Evolutionary conservation across 1,140 invertebrate species (phyloP).

Genomic region (Eumaeus atala): DNA sequence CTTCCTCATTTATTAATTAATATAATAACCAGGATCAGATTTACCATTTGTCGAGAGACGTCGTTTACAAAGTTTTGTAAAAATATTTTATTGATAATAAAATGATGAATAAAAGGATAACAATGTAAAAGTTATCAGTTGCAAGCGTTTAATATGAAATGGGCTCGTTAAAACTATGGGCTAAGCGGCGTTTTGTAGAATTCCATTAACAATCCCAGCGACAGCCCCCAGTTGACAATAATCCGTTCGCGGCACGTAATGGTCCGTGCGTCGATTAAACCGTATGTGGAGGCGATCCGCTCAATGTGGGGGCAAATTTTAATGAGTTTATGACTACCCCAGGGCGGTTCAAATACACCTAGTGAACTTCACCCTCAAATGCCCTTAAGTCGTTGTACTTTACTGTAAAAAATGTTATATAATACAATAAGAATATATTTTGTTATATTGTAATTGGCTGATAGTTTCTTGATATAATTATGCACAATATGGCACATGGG

Average conservation of each 20-base stretch:
- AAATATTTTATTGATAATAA: too few relatives aligned
- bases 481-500: too few relatives aligned
- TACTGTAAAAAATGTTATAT: not conserved
- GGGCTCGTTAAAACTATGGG: conserved; percentile 18
- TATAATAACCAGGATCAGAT: too few relatives aligned
- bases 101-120: not conserved
- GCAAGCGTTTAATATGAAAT: conserved; percentile 18
- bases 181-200: conserved; percentile 33
- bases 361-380: conserved; percentile 25
- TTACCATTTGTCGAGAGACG: too few relatives aligned
- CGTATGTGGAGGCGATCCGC: conserved; percentile 46
- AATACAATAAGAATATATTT: too few relatives aligned
- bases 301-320: conserved; percentile 53
- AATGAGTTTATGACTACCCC: conserved; percentile 54
- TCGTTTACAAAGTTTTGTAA: too few relatives aligned
- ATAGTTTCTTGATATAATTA: too few relatives aligned
- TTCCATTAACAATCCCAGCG: conserved; percentile 56
- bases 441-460: too few relatives aligned
- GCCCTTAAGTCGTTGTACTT: conserved; percentile 21
- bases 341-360: conserved; percentile 15
- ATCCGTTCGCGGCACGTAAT: conserved; percentile 53
- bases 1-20: too few relatives aligned
- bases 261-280: conserved; percentile 54
- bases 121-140: conserved; percentile 14
- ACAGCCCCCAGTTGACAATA: conserved; percentile 35